Evolutionary conservation across 2,888 invertebrate genomes (phyloP).

Genomic region (Euplexia lucipara): DNA sequence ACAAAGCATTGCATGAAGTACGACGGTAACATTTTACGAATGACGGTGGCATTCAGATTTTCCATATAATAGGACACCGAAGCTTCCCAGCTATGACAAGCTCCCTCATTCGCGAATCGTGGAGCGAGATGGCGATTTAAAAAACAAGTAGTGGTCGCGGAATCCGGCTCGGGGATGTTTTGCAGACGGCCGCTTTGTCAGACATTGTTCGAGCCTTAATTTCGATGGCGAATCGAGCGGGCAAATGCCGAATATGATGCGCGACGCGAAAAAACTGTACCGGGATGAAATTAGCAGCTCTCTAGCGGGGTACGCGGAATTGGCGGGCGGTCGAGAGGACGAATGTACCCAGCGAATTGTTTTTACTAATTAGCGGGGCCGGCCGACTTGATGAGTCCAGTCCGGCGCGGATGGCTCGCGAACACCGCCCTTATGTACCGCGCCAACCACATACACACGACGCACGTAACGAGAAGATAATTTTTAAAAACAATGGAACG

Average conservation of each 20-base stretch:
- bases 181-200: slow-evolving; percentile 90
- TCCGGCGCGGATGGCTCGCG: slow-evolving; percentile 60
- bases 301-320: slow-evolving; percentile 90
- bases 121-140: slow-evolving; percentile 86
- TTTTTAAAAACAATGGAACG: slow-evolving; percentile 74
- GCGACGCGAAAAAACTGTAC: slow-evolving; percentile 88
- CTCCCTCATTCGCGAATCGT: slow-evolving; percentile 88
- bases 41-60: slow-evolving; percentile 83
- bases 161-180: slow-evolving; percentile 89
- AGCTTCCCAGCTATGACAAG: slow-evolving; percentile 89
- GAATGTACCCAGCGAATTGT: slow-evolving; percentile 87
- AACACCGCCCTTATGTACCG: slow-evolving; percentile 64
- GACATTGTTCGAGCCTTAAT: slow-evolving; percentile 91
- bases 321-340: slow-evolving; percentile 89
- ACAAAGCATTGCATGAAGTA: slow-evolving; percentile 58
- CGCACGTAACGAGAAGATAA: slow-evolving; percentile 64
- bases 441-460: slow-evolving; percentile 43
- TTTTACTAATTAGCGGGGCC: slow-evolving; percentile 89
- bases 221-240: slow-evolving; percentile 89
- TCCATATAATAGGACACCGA: slow-evolving; percentile 89
- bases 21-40: slow-evolving; percentile 75
- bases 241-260: slow-evolving; percentile 91
- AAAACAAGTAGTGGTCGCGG: slow-evolving; percentile 87
- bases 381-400: slow-evolving; percentile 85
- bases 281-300: slow-evolving; percentile 90